Evolutionary conservation across 2,113 vertebrate genomes (phyloP).

Genomic region (Microtus oregoni): DNA sequence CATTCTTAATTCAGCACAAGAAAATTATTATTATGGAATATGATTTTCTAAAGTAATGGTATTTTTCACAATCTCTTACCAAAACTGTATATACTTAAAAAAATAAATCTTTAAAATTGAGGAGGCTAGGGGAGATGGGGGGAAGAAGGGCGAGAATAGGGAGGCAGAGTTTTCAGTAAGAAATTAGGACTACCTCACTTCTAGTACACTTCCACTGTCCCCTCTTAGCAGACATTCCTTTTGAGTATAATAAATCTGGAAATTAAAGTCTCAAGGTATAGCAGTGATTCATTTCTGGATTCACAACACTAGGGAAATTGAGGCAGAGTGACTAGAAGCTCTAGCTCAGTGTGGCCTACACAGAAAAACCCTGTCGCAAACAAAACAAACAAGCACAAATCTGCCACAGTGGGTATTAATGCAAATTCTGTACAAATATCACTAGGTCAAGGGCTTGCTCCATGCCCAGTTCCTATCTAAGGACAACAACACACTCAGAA

Average conservation of each 20-base stretch:
- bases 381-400: neutral
- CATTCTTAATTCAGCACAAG: neutral
- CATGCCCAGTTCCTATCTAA: neutral
- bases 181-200: neutral
- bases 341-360: neutral
- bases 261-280: neutral
- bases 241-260: neutral
- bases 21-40: neutral
- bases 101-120: neutral
- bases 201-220: neutral
- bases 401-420: neutral
- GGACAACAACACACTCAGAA: neutral
- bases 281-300: neutral
- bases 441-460: neutral
- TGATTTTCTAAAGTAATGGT: neutral
- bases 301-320: neutral
- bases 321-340: neutral
- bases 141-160: neutral
- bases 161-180: neutral
- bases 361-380: neutral
- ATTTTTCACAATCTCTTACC: neutral
- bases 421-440: neutral
- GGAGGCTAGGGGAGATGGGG: neutral
- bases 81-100: constrained; percentile 7
- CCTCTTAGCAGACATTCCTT: neutral